A percentile compares a stretch with the other conserved stretches of the same genome.
phyloP scores from a whole-genome alignment of 1,140 invertebrate genomes.

The Apocrypta bakeri region DNA sequence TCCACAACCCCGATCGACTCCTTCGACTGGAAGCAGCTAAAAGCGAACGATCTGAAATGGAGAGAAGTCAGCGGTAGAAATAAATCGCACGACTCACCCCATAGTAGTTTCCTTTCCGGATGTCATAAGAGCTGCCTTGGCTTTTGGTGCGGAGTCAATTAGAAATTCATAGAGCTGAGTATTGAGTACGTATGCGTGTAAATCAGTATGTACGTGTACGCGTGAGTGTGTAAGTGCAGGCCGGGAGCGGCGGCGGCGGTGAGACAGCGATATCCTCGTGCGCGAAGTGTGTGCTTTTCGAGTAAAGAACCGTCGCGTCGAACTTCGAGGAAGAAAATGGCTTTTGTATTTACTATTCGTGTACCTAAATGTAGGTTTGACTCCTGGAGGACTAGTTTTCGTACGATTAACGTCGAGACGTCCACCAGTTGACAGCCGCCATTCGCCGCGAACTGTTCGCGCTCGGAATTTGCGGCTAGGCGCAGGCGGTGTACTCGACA shows the following conservation, averaged over 20 bases:
- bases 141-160: conserved; percentile 25
- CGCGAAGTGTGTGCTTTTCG: too few relatives aligned
- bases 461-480: not conserved
- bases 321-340: not conserved
- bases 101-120: conserved; percentile 51
- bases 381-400: not conserved
- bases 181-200: too few relatives aligned
- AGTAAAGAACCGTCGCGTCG: not conserved
- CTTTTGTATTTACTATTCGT: too few relatives aligned
- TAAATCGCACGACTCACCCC: conserved; percentile 47
- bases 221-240: too few relatives aligned
- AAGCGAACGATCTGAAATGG: too few relatives aligned
- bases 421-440: conserved; percentile 51
- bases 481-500: too few relatives aligned
- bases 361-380: not conserved
- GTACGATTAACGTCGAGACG: not conserved
- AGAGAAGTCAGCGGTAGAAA: too few relatives aligned
- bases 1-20: not conserved
- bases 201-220: too few relatives aligned
- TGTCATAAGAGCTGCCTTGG: conserved; percentile 51
- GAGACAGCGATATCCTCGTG: not conserved
- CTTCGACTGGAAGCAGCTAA: not conserved
- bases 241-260: not conserved
- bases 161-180: conserved; percentile 33
- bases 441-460: conserved; percentile 38